A percentile compares a stretch with the other conserved stretches of the same genome.
Conservation (phyloP, 1,140 invertebrate species). For the Bursaphelenchus mucronatus region DNA sequence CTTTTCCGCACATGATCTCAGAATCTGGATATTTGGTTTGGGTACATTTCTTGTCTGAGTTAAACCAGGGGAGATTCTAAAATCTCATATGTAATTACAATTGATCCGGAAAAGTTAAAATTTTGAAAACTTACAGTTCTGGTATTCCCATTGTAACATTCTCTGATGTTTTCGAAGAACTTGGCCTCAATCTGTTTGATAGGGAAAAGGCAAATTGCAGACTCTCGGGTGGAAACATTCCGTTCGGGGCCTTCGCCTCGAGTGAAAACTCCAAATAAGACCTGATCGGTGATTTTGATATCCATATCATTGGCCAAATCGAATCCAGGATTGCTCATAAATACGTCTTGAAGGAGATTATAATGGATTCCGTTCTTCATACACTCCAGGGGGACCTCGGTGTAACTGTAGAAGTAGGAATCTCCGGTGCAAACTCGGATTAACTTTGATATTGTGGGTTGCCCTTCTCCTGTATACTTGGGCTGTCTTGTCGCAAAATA, state of each 20-base stretch:
- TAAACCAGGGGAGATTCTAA: constrained; percentile 58
- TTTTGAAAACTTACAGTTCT: constrained; percentile 27
- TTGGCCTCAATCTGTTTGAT: constrained; percentile 49
- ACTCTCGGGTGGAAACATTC: constrained; percentile 44
- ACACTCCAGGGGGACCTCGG: constrained; percentile 57
- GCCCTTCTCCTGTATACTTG: constrained; percentile 39
- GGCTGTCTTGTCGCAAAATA: constrained; percentile 59
- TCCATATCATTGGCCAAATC: constrained; percentile 50
- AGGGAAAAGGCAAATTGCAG: constrained; percentile 53
- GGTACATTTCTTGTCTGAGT: constrained; percentile 49
- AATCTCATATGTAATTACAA: constrained; percentile 8
- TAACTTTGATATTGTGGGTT: constrained; percentile 51
- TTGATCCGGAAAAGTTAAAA: constrained; percentile 8
- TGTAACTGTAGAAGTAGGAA: constrained; percentile 55
- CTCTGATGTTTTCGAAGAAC: constrained; percentile 55
- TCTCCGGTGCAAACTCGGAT: constrained; percentile 53
- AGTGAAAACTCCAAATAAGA: constrained; percentile 45
- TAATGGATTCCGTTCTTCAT: constrained; percentile 43
- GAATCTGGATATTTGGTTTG: constrained; percentile 49
- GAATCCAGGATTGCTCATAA: constrained; percentile 54
- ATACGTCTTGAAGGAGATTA: constrained; percentile 53
- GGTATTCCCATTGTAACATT: constrained; percentile 53
- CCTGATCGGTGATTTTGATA: constrained; percentile 45
- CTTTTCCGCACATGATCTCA: constrained; percentile 42
- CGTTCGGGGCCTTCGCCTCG: constrained; percentile 37